Evolutionary conservation across 2,113 vertebrate genomes (phyloP), one percentile per base, ranked within the genome.

Genomic region (Tricholaema leucomelas): DNA sequence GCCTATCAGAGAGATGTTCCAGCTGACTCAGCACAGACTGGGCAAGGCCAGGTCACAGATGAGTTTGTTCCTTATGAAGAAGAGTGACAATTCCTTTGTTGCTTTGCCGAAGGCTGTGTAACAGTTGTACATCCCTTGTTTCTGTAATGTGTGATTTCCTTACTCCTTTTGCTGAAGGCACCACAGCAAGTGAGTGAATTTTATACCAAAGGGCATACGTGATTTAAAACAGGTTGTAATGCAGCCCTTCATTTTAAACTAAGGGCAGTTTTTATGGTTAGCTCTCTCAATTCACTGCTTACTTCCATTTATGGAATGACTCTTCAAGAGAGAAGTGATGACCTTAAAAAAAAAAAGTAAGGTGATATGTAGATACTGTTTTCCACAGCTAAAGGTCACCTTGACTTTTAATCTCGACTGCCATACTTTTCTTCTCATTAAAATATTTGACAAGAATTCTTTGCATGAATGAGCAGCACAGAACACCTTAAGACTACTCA

Each of bases 391-490:
- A 96, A 97, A 97, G 97, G 97, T 97, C 97, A 98, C 96, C 96
- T 97, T 97, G 97, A 94, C 88, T 97, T 96, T 97, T 95, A 96
- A 95, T 96, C 95, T 94, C n/a, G 58, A 88, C 91, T 95, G 95
- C 96, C 88, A 95, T 89, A 94, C 85, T 97, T 97, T 97, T 90
- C 96, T 92, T 96, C 98, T 98, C 97, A 97, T 98, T 97, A 97
- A 97, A 97, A 97, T 97, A 98, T 96, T 97, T 97, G 98, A 98
- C 97, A 97, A 98, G 97, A 94, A 93, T 96, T 97, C 96, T 96
- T 94, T 97, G 97, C 97, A 96, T 95, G 97, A 94, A 89, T 95
- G 97, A 97, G 64, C 96, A 95, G 80, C 88, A 72, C 76, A 76
- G 80, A 95, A 94, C 94, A 91, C 91, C 95, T 96, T 89, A 92